Conservation (phyloP, 53 echinoderm and acorn worm genomes). For the Temnopleurus reevesii region DNA sequence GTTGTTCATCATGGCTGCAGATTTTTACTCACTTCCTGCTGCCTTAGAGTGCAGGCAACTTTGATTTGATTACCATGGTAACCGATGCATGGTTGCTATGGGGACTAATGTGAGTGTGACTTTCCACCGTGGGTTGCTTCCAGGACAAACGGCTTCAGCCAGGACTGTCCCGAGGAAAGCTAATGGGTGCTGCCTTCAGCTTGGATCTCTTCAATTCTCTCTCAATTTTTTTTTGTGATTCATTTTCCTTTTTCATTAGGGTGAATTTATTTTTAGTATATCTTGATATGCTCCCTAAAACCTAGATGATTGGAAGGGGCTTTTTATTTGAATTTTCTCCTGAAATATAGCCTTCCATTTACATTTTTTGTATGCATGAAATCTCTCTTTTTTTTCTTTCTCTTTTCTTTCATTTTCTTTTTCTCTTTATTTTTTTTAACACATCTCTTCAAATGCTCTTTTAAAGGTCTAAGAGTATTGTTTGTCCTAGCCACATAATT, state of each 20-base stretch:
- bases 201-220: not conserved
- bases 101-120: slow-evolving; percentile 60
- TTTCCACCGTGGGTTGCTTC: slow-evolving; percentile 8
- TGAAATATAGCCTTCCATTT: no score
- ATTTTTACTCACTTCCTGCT: slow-evolving; percentile 60
- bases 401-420: no score
- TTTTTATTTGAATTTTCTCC: not conserved
- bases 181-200: slow-evolving; percentile 19
- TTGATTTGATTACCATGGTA: slow-evolving; percentile 62
- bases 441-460: no score
- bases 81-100: slow-evolving; percentile 59
- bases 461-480: no score
- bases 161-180: not conserved
- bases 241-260: not conserved
- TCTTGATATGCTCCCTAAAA: not conserved
- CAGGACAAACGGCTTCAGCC: not conserved
- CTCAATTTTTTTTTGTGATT: not conserved
- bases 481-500: no score
- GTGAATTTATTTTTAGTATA: not conserved
- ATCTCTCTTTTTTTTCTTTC: no score
- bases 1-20: slow-evolving; percentile 20
- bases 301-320: not conserved
- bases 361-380: no score
- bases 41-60: slow-evolving; percentile 57
- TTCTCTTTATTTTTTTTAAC: no score